These are phyloP conservation scores for Dendroctonus ponderosae DNA, from an alignment of 1,140 invertebrate genomes.

Conservation along the genomic window DNA sequence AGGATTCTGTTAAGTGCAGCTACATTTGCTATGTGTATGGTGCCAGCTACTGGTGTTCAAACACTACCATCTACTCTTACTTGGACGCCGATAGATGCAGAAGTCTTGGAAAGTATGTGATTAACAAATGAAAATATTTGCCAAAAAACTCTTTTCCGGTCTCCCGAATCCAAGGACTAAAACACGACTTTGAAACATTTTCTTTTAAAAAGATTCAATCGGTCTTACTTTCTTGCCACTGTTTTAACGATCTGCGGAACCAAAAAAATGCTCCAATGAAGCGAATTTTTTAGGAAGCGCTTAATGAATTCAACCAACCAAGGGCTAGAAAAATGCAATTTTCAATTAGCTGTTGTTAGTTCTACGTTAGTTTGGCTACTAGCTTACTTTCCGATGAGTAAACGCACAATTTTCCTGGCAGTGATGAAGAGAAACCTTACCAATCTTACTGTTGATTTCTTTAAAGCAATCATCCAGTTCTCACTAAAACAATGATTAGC, in stretches of 20 bases:
- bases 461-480: not conserved
- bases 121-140: slow-evolving; percentile 4
- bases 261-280: slow-evolving; percentile 10
- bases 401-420: slow-evolving; percentile 6
- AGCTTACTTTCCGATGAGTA: slow-evolving; percentile 19
- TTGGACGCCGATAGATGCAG: slow-evolving; percentile 4
- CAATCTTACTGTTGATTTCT: slow-evolving; percentile 3
- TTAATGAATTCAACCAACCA: slow-evolving; percentile 13
- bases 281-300: slow-evolving; percentile 4
- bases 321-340: slow-evolving; percentile 20
- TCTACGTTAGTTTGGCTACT: slow-evolving; percentile 11
- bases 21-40: no score
- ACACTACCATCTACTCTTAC: slow-evolving; percentile 15
- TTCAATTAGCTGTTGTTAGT: not conserved
- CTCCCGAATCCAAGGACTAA: slow-evolving; percentile 17
- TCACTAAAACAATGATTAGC: no score
- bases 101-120: slow-evolving; percentile 9
- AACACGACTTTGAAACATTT: slow-evolving; percentile 4
- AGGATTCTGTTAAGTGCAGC: no score
- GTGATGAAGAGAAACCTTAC: slow-evolving; percentile 2
- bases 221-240: slow-evolving; percentile 20
- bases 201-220: not conserved
- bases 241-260: slow-evolving; percentile 11
- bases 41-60: no score
- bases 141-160: slow-evolving; percentile 4